Evolutionary conservation across 2,113 vertebrate genomes (phyloP), one percentile per base, ranked within the genome.

Genomic region (Phalacrocorax pelagicus): DNA sequence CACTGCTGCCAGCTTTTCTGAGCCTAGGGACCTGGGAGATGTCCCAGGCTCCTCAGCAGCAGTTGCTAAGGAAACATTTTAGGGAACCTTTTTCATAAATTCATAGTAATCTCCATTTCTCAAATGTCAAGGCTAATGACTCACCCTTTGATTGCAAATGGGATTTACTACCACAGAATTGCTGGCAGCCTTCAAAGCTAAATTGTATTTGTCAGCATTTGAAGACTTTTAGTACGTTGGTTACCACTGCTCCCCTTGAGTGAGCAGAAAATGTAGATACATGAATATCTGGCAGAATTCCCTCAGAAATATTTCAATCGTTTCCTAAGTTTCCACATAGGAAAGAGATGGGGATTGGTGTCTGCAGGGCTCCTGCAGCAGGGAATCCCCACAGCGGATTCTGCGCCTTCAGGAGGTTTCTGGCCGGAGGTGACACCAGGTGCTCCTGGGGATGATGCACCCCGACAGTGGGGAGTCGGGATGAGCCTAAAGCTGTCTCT

Each of bases 51-150:
- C 88, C 94, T 94, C 96, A 94, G 96, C 93, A 96, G 96, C 97
- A 97, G 97, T 98, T 98, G 97, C 97, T 97, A 98, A 92, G 97
- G 97, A 97, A 97, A 98, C 97, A 98, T 98, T 98, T 98, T 98
- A 98, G 96, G 95, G 88, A 98, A 95, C 92, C 96, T 98, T 97
- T 98, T 97, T 96, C 97, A 97, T 97, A 97, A 97, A 97, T 97
- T 97, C 94, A 96, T 97, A 97, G 97, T 98, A 98, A 98, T 98
- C 97, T 97, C 96, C 96, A 97, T 98, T 97, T 98, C 96, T 98
- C 96, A 98, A 97, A 98, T 97, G 97, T 98, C 97, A 98, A 98
- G 97, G 94, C 97, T 98, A 98, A 98, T 97, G 97, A 98, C 97
- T 97, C 96, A 97, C 97, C 95, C 97, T 98, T 98, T 98, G 97